phyloP scores from a whole-genome alignment of 2,888 invertebrate species.

The Chouioia cunea region DNA sequence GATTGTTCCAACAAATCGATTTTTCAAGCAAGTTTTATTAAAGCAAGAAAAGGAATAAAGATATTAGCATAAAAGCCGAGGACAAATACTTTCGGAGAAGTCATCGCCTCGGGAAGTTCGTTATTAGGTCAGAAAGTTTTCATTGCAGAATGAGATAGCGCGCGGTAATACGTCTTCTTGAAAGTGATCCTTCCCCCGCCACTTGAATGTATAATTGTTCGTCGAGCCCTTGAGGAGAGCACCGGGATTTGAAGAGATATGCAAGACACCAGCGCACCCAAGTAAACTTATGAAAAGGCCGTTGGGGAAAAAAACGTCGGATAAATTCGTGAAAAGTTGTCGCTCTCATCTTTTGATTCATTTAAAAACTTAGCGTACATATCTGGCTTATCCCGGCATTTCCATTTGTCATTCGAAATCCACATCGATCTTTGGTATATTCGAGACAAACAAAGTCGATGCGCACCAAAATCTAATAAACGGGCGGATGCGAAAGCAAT shows the following conservation, averaged over 20 bases:
- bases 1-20: no score
- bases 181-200: constrained; percentile 48
- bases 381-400: not conserved
- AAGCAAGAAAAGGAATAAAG: not conserved
- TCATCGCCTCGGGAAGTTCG: constrained; percentile 27
- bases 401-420: not conserved
- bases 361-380: no score
- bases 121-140: constrained; percentile 57
- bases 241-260: not conserved
- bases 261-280: not conserved
- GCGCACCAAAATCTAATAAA: not conserved
- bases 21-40: no score
- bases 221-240: constrained; percentile 13
- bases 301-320: not conserved
- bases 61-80: constrained; percentile 34
- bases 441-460: not conserved
- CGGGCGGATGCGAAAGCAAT: not conserved
- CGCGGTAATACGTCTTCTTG: constrained; percentile 44
- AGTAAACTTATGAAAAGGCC: no score
- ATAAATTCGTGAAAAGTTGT: constrained; percentile 26
- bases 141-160: constrained; percentile 46
- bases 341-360: constrained; percentile 12
- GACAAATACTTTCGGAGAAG: constrained; percentile 44
- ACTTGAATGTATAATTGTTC: constrained; percentile 54
- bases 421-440: no score